These are phyloP conservation scores for Drosophila mayaguana DNA, from an alignment of 2,888 invertebrate genomes.

Conservation along the genomic window DNA sequence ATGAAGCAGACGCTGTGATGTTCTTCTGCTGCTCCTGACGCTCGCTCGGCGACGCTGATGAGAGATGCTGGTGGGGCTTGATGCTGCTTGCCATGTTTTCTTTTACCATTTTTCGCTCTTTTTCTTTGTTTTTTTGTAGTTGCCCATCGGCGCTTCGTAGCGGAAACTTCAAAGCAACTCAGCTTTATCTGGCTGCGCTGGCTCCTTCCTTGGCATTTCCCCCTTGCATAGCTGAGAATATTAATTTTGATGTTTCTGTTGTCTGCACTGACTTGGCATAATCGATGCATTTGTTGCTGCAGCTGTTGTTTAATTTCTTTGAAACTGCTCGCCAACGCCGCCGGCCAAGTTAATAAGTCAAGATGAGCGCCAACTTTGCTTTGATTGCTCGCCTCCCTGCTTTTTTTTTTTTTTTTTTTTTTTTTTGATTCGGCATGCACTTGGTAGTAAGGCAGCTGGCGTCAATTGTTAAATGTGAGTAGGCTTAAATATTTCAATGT, in stretches of 20 bases:
- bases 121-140: conserved; percentile 15
- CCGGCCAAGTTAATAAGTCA: conserved; percentile 66
- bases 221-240: conserved; percentile 68
- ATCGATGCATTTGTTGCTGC: conserved; percentile 67
- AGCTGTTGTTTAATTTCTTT: conserved; percentile 63
- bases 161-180: conserved; percentile 68
- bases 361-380: conserved; percentile 45
- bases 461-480: background rate
- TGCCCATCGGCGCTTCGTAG: conserved; percentile 41
- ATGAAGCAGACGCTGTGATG: conserved; percentile 66
- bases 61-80: conserved; percentile 12
- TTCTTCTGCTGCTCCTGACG: conserved; percentile 31
- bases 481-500: background rate
- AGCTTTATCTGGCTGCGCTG: conserved; percentile 34
- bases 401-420: background rate
- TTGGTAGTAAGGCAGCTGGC: conserved; percentile 13
- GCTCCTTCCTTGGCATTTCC: conserved; percentile 55
- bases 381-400: conserved; percentile 44
- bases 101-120: conserved; percentile 14
- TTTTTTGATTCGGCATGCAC: conserved; percentile 11
- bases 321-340: conserved; percentile 48
- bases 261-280: conserved; percentile 62
- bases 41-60: conserved; percentile 33
- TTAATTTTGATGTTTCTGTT: conserved; percentile 65
- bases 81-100: conserved; percentile 38